Evolutionary conservation across 2,113 vertebrate genomes (phyloP).

Genomic region (Myiopsitta monachus): DNA sequence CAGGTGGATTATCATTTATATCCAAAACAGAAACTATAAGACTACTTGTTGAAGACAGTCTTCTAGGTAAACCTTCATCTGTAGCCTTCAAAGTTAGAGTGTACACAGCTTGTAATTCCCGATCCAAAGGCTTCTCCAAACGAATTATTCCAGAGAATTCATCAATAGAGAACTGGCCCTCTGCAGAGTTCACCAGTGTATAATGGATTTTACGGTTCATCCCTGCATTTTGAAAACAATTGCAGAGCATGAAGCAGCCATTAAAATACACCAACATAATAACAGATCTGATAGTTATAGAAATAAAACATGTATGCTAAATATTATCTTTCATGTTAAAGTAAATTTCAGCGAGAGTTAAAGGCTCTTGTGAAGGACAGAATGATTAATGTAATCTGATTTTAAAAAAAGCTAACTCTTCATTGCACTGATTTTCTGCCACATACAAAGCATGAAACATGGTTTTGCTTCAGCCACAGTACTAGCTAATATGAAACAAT

Average conservation of each 20-base stretch:
- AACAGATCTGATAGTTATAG: not conserved
- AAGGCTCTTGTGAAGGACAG: not conserved
- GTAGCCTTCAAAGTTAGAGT: constrained; percentile 82
- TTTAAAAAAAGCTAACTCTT: not conserved
- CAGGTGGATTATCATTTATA: constrained; percentile 96
- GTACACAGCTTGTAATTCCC: constrained; percentile 84
- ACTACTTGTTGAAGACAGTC: constrained; percentile 78
- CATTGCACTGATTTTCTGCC: not conserved
- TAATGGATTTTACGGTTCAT: constrained; percentile 86
- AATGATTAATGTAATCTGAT: not conserved
- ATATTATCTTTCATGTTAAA: not conserved
- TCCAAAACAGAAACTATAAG: constrained; percentile 90
- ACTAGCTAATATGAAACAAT: not conserved
- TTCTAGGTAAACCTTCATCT: constrained; percentile 86
- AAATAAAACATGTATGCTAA: not conserved
- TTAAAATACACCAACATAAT: not conserved
- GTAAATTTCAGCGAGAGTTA: not conserved
- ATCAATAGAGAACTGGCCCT: constrained; percentile 90
- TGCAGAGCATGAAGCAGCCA: not conserved
- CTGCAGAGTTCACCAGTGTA: constrained; percentile 84
- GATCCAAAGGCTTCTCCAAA: constrained; percentile 87
- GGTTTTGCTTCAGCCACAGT: not conserved
- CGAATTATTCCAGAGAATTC: constrained; percentile 85
- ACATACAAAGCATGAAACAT: not conserved
- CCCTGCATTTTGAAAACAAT: constrained; percentile 73